Evolutionary conservation across 2,113 vertebrate genomes (phyloP).

Genomic region (Nothoprocta perdicaria): DNA sequence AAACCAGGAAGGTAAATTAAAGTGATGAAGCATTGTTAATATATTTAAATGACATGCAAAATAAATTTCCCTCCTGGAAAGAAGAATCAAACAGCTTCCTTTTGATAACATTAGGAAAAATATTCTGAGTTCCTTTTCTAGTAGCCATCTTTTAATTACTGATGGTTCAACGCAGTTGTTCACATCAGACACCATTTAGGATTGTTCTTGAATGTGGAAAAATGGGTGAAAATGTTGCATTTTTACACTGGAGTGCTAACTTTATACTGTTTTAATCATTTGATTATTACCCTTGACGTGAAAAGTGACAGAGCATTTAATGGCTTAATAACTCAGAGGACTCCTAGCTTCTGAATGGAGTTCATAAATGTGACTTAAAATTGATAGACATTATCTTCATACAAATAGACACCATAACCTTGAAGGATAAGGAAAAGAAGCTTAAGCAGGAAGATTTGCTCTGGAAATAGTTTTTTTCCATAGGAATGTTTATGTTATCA

Average conservation of each 20-base stretch:
- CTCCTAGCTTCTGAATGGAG: slow-evolving; percentile 5
- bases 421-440: not conserved
- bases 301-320: slow-evolving; percentile 23
- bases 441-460: not conserved
- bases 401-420: fast-evolving
- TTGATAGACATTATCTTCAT: not conserved
- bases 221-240: slow-evolving; percentile 33
- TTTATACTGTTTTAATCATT: slow-evolving; percentile 50
- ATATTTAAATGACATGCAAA: not conserved
- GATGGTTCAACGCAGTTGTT: not conserved
- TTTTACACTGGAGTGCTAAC: slow-evolving; percentile 53
- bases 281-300: slow-evolving; percentile 50
- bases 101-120: not conserved
- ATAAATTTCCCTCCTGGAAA: not conserved
- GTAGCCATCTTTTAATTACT: slow-evolving; percentile 17
- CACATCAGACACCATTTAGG: not conserved
- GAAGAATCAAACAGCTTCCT: not conserved
- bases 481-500: not conserved
- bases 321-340: slow-evolving; percentile 49
- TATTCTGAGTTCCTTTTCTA: not conserved
- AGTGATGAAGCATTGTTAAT: not conserved
- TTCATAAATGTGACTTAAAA: not conserved
- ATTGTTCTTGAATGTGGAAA: slow-evolving; percentile 25
- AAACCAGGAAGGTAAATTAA: not conserved
- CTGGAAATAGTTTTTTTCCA: not conserved